Conservation (phyloP, 2,888 invertebrate genomes). For the Melipona beecheii region DNA sequence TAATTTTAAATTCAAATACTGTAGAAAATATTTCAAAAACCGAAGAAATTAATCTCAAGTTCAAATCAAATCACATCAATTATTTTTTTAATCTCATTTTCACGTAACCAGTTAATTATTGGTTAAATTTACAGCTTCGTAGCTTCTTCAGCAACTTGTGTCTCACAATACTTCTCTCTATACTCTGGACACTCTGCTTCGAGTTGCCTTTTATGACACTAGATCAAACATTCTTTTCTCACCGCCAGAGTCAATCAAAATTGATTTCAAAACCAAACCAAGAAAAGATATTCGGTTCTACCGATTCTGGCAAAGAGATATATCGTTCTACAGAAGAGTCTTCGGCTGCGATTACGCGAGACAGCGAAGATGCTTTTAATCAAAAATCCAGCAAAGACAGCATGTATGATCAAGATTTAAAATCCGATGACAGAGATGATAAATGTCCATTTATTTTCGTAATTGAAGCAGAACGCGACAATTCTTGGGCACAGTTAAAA, state of each 20-base stretch:
- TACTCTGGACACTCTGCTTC: constrained; percentile 73
- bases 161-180: constrained; percentile 73
- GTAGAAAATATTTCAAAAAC: neutral
- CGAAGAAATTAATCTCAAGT: neutral
- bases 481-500: constrained; percentile 34
- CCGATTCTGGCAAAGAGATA: constrained; percentile 66
- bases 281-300: constrained; percentile 56
- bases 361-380: constrained; percentile 46
- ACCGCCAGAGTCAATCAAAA: neutral
- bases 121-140: constrained; percentile 64
- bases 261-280: constrained; percentile 17
- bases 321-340: constrained; percentile 69
- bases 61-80: neutral
- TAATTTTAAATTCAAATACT: neutral
- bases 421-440: constrained; percentile 15
- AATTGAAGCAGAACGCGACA: constrained; percentile 14
- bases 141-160: constrained; percentile 76
- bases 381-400: constrained; percentile 33
- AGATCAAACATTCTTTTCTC: constrained; percentile 47
- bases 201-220: constrained; percentile 79
- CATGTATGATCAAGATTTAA: constrained; percentile 35
- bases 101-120: neutral
- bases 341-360: constrained; percentile 54
- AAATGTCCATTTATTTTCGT: constrained; percentile 38
- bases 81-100: neutral